Percentiles rank a stretch among this genome's conserved stretches.
Conservation (phyloP, 1,140 invertebrate species). For the Trachelipus rathkii region DNA sequence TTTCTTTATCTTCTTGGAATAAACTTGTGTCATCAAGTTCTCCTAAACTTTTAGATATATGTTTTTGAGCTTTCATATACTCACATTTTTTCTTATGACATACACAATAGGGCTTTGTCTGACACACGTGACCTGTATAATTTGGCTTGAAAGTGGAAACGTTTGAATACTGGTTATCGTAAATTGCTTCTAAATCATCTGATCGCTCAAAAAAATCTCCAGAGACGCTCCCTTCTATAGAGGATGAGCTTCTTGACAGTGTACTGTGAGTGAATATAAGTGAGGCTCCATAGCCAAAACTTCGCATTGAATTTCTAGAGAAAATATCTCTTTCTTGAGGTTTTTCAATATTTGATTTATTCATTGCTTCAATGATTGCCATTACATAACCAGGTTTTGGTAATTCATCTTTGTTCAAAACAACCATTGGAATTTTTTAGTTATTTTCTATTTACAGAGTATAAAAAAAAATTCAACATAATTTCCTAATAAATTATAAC, state of each 20-base stretch:
- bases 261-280: background rate
- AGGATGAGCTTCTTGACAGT: background rate
- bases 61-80: conserved; percentile 33
- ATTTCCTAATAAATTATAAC: too few species aligned
- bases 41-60: conserved; percentile 24
- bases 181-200: background rate
- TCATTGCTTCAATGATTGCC: conserved; percentile 3
- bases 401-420: background rate
- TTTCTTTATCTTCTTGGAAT: conserved; percentile 24
- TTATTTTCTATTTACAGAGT: too few species aligned
- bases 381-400: background rate
- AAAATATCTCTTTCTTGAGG: background rate
- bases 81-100: conserved; percentile 41
- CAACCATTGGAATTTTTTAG: background rate
- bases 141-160: background rate
- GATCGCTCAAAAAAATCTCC: background rate
- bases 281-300: background rate
- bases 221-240: background rate
- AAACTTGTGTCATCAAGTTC: conserved; percentile 23
- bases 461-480: too few species aligned
- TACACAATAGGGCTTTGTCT: conserved; percentile 36
- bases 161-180: background rate
- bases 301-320: background rate
- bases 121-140: background rate
- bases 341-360: background rate